phyloP scores from a whole-genome alignment of 2,113 vertebrate species.

The Bufo gargarizans region DNA sequence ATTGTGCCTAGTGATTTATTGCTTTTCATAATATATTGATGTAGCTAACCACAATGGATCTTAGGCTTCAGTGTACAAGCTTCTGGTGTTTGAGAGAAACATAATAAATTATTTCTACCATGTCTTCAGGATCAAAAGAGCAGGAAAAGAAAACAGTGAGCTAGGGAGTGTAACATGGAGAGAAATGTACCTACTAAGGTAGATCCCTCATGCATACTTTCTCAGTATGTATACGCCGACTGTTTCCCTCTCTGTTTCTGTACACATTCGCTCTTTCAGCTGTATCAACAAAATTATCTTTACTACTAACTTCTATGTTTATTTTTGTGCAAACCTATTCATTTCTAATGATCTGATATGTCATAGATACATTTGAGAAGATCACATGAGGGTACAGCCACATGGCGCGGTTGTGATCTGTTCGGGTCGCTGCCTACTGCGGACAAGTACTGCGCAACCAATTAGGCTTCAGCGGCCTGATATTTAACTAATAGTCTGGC shows the following conservation, averaged over 20 bases:
- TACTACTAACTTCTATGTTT: not conserved
- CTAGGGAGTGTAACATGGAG: not conserved
- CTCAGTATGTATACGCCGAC: not conserved
- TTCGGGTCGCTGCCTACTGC: too few relatives aligned
- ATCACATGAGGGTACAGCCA: too few relatives aligned
- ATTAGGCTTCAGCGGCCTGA: too few relatives aligned
- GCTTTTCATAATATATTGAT: conserved; percentile 52
- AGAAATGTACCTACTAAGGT: not conserved
- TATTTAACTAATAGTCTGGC: too few relatives aligned
- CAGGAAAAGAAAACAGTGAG: not conserved
- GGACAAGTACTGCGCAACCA: too few relatives aligned
- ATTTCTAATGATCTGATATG: too few relatives aligned
- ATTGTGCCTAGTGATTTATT: conserved; percentile 31
- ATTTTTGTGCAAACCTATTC: not conserved
- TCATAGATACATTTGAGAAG: too few relatives aligned
- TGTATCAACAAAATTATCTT: not conserved
- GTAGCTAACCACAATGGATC: conserved; percentile 42
- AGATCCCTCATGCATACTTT: not conserved
- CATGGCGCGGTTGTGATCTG: too few relatives aligned
- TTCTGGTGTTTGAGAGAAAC: conserved; percentile 28
- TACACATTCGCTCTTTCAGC: not conserved
- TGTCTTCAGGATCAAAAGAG: conserved; percentile 27
- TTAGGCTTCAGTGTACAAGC: not conserved
- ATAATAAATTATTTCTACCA: conserved; percentile 41
- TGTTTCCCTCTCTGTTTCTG: not conserved